Conservation (phyloP, 2,797 vertebrate species). For the Margarornis squamiger region DNA sequence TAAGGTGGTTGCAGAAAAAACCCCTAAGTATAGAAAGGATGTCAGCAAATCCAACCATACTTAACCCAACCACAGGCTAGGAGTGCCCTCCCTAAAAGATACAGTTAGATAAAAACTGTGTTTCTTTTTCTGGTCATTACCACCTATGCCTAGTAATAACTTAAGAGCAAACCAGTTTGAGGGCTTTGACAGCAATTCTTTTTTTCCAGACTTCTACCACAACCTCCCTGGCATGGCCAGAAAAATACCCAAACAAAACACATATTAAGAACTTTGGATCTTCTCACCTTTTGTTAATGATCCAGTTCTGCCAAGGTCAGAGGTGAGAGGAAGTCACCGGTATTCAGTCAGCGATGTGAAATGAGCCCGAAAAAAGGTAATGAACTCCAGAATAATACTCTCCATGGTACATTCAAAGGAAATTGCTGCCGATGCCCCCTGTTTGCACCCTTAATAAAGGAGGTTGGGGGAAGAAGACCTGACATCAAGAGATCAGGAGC, state of each 20-base stretch:
- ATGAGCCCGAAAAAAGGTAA: background rate
- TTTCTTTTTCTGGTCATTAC: background rate
- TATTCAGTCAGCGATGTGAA: background rate
- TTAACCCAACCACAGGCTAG: background rate
- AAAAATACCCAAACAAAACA: background rate
- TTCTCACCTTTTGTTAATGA: background rate
- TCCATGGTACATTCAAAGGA: background rate
- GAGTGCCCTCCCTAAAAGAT: background rate
- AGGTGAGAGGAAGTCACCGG: background rate
- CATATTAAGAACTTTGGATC: background rate
- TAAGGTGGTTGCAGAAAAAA: background rate
- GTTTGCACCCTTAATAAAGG: background rate
- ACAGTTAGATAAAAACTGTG: background rate
- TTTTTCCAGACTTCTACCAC: background rate
- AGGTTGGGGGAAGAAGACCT: background rate
- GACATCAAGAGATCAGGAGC: background rate
- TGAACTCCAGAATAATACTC: background rate
- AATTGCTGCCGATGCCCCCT: accelerated
- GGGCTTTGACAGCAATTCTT: background rate
- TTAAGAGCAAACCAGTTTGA: background rate
- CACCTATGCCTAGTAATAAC: background rate
- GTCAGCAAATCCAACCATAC: background rate
- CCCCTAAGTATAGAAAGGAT: background rate
- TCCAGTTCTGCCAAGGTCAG: background rate
- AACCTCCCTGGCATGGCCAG: background rate